Evolutionary conservation across 2,888 invertebrate species (phyloP).

Genomic region (Artemia sinica): DNA sequence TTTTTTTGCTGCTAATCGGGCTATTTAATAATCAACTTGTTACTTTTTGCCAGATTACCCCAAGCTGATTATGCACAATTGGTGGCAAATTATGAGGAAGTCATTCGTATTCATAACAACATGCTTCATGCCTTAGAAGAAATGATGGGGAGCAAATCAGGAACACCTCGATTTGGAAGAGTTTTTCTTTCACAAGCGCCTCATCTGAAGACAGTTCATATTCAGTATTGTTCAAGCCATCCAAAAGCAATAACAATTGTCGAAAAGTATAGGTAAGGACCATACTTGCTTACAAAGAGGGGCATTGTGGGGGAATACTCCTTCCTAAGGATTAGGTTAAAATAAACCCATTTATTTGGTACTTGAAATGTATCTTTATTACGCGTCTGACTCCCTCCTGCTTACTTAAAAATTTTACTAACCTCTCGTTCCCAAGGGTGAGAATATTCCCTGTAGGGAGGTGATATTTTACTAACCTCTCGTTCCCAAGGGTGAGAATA

Average conservation of each 20-base stretch:
- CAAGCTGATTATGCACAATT: conserved; percentile 70
- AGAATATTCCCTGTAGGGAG: too few relatives aligned
- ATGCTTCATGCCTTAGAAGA: conserved; percentile 60
- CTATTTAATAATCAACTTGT: conserved; percentile 16
- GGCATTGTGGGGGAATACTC: too few relatives aligned
- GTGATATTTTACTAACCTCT: too few relatives aligned
- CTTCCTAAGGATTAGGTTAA: too few relatives aligned
- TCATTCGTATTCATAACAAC: conserved; percentile 65
- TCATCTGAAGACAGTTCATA: conserved; percentile 62
- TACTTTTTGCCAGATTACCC: conserved; percentile 46
- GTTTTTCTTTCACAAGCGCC: conserved; percentile 68
- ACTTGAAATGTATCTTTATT: too few relatives aligned
- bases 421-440: too few relatives aligned
- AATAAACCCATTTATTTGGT: too few relatives aligned
- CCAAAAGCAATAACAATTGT: conserved; percentile 83
- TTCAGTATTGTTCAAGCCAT: conserved; percentile 77
- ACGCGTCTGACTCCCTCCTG: too few relatives aligned
- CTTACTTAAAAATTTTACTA: too few relatives aligned
- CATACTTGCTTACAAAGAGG: too few relatives aligned
- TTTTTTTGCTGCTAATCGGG: too few relatives aligned
- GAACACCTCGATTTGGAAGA: conserved; percentile 73
- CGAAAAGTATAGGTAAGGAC: conserved; percentile 69
- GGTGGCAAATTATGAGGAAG: conserved; percentile 71
- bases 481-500: too few relatives aligned
- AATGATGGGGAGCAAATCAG: conserved; percentile 48